phyloP scores from a whole-genome alignment of 1,140 invertebrate genomes.

The Bombus confusus region DNA sequence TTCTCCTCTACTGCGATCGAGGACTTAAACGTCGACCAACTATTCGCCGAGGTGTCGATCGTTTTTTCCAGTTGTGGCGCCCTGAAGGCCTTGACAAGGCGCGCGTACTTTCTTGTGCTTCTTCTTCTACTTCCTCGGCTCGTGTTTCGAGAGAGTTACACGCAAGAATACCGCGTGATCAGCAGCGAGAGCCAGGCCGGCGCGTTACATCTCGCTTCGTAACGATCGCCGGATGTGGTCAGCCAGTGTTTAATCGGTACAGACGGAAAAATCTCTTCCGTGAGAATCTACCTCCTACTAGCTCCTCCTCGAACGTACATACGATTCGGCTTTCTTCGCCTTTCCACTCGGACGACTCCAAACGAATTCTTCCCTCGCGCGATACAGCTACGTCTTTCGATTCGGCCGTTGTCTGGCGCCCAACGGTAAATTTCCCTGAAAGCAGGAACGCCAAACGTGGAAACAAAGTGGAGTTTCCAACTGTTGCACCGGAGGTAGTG shows the following conservation, averaged over 20 bases:
- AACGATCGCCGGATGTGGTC: constrained; percentile 82
- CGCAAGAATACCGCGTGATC: constrained; percentile 76
- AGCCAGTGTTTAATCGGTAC: constrained; percentile 76
- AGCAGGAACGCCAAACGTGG: no score
- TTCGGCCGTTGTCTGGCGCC: background rate
- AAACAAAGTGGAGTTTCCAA: constrained; percentile 1
- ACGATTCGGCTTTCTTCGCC: background rate
- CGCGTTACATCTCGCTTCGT: constrained; percentile 73
- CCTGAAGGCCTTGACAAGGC: constrained; percentile 75
- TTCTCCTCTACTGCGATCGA: background rate
- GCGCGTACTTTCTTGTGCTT: constrained; percentile 68
- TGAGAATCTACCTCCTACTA: constrained; percentile 71
- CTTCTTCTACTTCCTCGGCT: constrained; percentile 64
- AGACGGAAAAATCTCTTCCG: constrained; percentile 80
- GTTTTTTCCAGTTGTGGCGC: constrained; percentile 67
- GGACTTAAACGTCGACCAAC: constrained; percentile 13
- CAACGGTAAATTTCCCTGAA: background rate
- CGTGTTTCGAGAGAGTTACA: constrained; percentile 72
- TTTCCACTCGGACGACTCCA: background rate
- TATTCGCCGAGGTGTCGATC: constrained; percentile 57
- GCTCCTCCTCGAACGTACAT: background rate
- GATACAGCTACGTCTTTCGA: background rate
- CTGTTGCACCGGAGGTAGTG: constrained; percentile 12
- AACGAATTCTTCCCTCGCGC: background rate
- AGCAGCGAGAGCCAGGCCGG: constrained; percentile 62